Evolutionary conservation across 1,140 invertebrate species (phyloP).

Genomic region (Neodiprion virginianus): DNA sequence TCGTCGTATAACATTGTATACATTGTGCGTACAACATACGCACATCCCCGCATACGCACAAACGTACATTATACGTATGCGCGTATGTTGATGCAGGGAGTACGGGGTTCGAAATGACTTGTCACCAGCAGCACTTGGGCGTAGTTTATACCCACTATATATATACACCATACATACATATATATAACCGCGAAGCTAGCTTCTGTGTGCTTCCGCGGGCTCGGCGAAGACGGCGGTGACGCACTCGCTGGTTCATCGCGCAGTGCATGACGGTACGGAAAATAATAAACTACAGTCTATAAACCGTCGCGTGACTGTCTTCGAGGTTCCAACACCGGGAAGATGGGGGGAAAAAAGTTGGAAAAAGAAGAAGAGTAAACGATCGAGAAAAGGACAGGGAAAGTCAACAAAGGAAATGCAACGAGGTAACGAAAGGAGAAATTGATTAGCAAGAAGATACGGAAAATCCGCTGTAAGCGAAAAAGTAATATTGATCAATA

Average conservation of each 20-base stretch:
- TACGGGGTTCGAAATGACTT: not conserved
- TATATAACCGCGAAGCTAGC: too few relatives aligned
- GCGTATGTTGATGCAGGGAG: not conserved
- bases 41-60: not conserved
- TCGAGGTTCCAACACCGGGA: not conserved
- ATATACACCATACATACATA: too few relatives aligned
- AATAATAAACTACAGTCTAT: not conserved
- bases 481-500: not conserved
- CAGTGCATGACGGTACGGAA: too few relatives aligned
- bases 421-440: slow-evolving; percentile 24
- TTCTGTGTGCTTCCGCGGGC: too few relatives aligned
- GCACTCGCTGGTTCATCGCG: too few relatives aligned
- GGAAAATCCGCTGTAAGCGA: not conserved
- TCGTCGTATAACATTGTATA: too few relatives aligned
- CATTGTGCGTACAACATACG: too few relatives aligned
- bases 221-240: too few relatives aligned
- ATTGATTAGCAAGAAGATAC: not conserved
- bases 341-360: not conserved
- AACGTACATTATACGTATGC: not conserved
- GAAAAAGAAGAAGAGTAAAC: slow-evolving; percentile 12
- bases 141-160: not conserved
- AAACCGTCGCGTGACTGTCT: not conserved
- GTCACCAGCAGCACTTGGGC: not conserved
- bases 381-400: slow-evolving; percentile 26
- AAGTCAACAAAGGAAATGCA: slow-evolving; percentile 36